Evolutionary conservation across 2,113 vertebrate genomes (phyloP).

Genomic region (Raja brachyura): DNA sequence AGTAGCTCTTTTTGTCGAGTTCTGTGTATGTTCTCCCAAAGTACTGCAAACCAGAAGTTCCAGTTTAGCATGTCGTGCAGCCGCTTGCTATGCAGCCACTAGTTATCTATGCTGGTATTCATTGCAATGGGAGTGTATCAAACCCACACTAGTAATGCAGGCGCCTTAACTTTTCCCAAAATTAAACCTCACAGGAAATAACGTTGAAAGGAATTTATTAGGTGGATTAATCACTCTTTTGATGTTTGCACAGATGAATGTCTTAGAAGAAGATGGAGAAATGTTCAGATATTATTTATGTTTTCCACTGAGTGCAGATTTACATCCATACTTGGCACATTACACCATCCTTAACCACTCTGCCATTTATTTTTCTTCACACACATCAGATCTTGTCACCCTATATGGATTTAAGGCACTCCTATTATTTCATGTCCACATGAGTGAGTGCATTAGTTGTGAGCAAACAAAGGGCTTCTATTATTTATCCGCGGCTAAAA

Average conservation of each 20-base stretch:
- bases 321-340: background rate
- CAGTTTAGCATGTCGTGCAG: background rate
- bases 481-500: constrained; percentile 12
- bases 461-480: background rate
- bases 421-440: background rate
- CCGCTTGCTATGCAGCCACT: background rate
- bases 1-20: background rate
- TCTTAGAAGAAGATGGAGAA: background rate
- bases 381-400: constrained; percentile 4
- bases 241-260: background rate
- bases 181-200: background rate
- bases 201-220: background rate
- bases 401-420: background rate
- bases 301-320: background rate
- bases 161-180: background rate
- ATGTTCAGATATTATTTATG: background rate
- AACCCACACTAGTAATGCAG: background rate
- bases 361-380: background rate
- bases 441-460: background rate
- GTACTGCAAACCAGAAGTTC: constrained; percentile 9
- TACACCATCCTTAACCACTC: background rate
- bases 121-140: background rate
- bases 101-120: background rate
- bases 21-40: background rate
- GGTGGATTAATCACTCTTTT: background rate